phyloP scores from a whole-genome alignment of 92 coral and sea anemone genomes.

The Phymanthus crucifer region DNA sequence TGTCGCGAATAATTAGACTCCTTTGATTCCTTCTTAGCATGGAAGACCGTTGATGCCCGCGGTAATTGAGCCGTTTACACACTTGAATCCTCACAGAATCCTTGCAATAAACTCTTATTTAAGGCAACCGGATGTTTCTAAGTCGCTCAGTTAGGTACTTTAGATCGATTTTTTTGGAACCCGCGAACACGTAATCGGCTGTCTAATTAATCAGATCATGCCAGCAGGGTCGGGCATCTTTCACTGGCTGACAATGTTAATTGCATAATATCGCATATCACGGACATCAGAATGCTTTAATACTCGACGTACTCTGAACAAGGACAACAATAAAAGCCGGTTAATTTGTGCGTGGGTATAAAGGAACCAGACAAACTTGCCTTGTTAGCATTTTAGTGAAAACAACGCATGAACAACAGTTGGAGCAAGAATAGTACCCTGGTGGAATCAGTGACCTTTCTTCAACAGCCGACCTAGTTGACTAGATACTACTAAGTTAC shows the following conservation, averaged over 20 bases:
- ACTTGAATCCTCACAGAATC: conserved; percentile 1
- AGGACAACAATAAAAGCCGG: conserved; percentile 34
- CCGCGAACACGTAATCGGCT: conserved; percentile 38
- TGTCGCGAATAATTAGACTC: not conserved
- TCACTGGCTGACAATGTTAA: conserved; percentile 56
- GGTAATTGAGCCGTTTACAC: conserved; percentile 12
- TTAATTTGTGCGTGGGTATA: conserved; percentile 38
- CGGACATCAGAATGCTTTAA: conserved; percentile 30
- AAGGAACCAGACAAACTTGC: conserved; percentile 7
- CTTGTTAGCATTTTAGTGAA: conserved; percentile 9
- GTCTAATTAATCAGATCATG: conserved; percentile 43
- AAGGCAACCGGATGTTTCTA: conserved; percentile 31
- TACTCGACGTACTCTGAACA: conserved; percentile 43
- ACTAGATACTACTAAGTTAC: not conserved
- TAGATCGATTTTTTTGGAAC: conserved; percentile 29
- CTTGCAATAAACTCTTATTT: conserved; percentile 27
- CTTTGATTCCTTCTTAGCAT: not conserved
- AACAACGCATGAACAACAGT: not conserved
- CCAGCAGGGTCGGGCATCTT: conserved; percentile 57
- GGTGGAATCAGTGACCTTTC: not conserved
- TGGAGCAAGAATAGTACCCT: not conserved
- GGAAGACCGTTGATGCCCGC: conserved; percentile 8
- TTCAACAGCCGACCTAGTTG: conserved; percentile 1
- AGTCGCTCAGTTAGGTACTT: conserved; percentile 34
- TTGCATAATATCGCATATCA: conserved; percentile 56